These are phyloP conservation scores for Pygoscelis adeliae DNA, from an alignment of 2,113 vertebrate species.

Conservation along the genomic window DNA sequence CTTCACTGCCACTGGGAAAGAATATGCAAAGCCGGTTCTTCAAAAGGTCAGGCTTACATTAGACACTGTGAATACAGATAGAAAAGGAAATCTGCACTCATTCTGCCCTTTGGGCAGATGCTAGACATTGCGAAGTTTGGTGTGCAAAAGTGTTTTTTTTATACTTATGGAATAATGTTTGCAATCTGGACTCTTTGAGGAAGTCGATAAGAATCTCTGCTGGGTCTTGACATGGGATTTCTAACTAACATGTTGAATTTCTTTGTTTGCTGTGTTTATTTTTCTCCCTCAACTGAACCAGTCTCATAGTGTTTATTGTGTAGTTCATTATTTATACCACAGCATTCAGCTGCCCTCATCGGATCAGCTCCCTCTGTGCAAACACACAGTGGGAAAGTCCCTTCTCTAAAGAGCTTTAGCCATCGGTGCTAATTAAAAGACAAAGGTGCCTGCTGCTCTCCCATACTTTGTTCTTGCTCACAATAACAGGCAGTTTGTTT, in stretches of 20 bases:
- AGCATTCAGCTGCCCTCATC: conserved; percentile 41
- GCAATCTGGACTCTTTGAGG: background rate
- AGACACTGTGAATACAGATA: background rate
- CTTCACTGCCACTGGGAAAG: background rate
- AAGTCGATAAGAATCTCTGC: background rate
- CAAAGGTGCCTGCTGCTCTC: conserved; percentile 58
- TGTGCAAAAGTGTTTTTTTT: background rate
- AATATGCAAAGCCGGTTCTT: background rate
- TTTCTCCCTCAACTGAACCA: background rate
- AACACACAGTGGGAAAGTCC: conserved; percentile 45
- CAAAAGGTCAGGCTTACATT: background rate
- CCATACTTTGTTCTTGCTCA: background rate
- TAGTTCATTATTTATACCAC: conserved; percentile 44
- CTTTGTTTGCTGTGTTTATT: conserved; percentile 42
- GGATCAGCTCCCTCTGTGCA: conserved; percentile 28
- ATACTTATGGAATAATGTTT: background rate
- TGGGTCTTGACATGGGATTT: background rate
- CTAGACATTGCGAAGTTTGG: background rate
- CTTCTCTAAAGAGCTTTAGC: conserved; percentile 25
- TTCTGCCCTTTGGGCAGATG: background rate
- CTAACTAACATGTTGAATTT: background rate
- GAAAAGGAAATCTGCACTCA: background rate
- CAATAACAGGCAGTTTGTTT: background rate
- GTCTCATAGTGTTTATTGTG: background rate
- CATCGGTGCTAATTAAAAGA: conserved; percentile 44